Conservation (phyloP, 2,888 invertebrate genomes). For the Leucozona laternaria region DNA sequence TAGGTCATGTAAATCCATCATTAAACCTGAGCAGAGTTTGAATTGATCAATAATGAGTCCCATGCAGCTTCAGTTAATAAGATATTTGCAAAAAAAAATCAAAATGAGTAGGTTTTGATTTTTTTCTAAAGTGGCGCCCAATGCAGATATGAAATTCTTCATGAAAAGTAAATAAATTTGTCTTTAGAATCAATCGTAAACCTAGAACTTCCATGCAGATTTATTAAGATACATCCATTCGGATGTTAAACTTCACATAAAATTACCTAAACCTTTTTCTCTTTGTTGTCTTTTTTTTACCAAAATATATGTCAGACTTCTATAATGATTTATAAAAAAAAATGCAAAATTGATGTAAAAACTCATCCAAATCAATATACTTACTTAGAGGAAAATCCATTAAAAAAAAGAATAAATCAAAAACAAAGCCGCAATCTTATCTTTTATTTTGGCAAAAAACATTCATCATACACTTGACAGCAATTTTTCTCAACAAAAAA, state of each 20-base stretch:
- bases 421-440: slow-evolving; percentile 22
- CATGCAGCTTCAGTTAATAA: no score
- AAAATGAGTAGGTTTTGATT: background rate
- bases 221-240: no score
- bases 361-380: background rate
- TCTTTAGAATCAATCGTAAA: no score
- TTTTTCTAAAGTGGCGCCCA: slow-evolving; percentile 2
- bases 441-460: background rate
- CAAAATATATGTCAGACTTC: no score
- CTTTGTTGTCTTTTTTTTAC: no score
- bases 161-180: background rate
- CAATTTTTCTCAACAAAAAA: background rate
- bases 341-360: background rate
- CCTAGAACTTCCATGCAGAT: no score
- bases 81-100: background rate
- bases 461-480: slow-evolving; percentile 25
- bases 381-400: background rate
- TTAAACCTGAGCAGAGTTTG: no score
- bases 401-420: slow-evolving; percentile 3
- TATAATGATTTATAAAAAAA: background rate
- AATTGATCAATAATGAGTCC: no score
- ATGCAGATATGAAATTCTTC: background rate
- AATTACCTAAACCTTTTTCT: no score
- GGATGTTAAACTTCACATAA: no score
- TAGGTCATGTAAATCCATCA: no score